Base-by-base conservation (phyloP, 2,113 vertebrate genomes). In the Vanacampus margaritifer region DNA sequence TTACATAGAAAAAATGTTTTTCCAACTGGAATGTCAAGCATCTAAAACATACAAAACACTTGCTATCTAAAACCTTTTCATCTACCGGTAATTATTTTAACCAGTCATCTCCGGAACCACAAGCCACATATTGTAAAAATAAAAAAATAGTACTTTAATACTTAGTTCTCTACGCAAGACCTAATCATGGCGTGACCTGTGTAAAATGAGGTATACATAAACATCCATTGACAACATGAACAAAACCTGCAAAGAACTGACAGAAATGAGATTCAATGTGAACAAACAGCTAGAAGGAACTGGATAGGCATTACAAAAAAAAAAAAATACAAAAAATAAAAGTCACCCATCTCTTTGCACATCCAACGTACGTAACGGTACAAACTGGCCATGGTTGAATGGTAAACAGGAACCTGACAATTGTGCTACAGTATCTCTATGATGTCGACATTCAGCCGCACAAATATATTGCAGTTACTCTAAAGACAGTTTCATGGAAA, bases 401-500 rank as follows among this genome's bases (percentile, higher is more conserved):
- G n/a, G 63, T 77, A 75, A 80, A 76, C 61, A 51, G 35, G 60
- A 12, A 63, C 39, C 60, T 70, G 26, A n/a, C 35, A 56, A 10
- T 67, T 56, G 54, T 74, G 75, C 73, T 81, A 72, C 62, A 73
- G 71, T 63, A 74, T 74, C 43, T 72, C 59, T 78, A 66, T 73
- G 68, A 67, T 9, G 68, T 51, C 62, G 73, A 72, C 61, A 19
- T 71, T 66, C 37, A 57, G 73, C 43, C 64, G 68, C 60, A 26
- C 60, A 43, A 62, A 62, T 57, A 79, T 66, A 69, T 69, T 66
- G 71, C 64, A 68, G 59, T 83, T 39, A 72, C 72, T 67, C 68
- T 54, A 79, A 45, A 28, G 43, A 84, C 86, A 85, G 89, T 91
- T 91, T 92, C 89, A 91, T 84, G 84, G 90, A 92, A 92, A 91